phyloP scores from a whole-genome alignment of 2,797 vertebrate species.

The Helarctos malayanus region DNA sequence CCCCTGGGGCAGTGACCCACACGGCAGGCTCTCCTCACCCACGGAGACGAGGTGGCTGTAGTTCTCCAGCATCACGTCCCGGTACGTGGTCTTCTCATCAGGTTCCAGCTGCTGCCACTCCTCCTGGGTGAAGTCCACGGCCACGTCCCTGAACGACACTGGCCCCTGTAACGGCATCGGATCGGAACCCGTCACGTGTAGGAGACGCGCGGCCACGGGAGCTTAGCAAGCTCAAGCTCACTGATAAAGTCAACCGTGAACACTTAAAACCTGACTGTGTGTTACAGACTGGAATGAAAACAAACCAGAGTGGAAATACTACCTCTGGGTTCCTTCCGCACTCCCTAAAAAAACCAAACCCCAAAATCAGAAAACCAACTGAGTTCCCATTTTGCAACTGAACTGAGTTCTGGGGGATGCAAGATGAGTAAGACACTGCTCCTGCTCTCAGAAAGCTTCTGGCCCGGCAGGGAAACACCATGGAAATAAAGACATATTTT shows the following conservation, averaged over 20 bases:
- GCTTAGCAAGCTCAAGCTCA: not conserved
- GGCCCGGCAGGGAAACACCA: not conserved
- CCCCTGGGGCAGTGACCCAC: not conserved
- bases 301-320: not conserved
- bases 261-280: not conserved
- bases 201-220: accelerated
- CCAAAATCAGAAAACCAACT: not conserved
- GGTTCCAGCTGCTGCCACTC: slow-evolving; percentile 77
- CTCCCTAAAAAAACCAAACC: not conserved
- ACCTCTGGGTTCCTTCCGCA: not conserved
- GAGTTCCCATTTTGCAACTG: not conserved
- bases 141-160: slow-evolving; percentile 77
- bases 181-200: not conserved
- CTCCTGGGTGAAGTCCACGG: slow-evolving; percentile 72
- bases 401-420: not conserved
- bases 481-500: accelerated
- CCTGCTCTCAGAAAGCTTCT: not conserved
- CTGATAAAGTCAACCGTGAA: not conserved
- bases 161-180: slow-evolving; percentile 48
- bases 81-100: slow-evolving; percentile 61
- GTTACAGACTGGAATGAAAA: not conserved
- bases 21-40: slow-evolving; percentile 57
- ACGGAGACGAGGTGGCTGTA: slow-evolving; percentile 72
- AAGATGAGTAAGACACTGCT: not conserved
- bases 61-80: slow-evolving; percentile 79